A percentile compares a stretch with the other conserved stretches of the same genome.
These are phyloP conservation scores for Camponotus vicinus DNA, from an alignment of 1,140 invertebrate species.

Conservation along the genomic window DNA sequence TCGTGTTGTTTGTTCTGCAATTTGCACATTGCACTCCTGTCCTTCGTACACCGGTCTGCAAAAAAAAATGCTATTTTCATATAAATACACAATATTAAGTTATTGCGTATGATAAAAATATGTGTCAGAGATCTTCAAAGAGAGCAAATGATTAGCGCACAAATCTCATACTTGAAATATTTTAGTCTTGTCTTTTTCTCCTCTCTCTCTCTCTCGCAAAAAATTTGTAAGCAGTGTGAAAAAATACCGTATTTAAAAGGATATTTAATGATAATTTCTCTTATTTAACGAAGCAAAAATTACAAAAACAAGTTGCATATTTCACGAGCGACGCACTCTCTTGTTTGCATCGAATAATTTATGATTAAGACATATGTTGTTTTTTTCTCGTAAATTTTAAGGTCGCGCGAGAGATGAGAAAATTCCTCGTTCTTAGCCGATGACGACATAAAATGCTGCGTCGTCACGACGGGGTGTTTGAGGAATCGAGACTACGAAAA, in stretches of 20 bases:
- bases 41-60: slow-evolving; percentile 90
- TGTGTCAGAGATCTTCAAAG: not conserved
- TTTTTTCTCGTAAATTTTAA: not conserved
- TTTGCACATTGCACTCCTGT: slow-evolving; percentile 95
- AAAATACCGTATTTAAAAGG: not conserved
- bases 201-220: too few species aligned
- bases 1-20: slow-evolving; percentile 94
- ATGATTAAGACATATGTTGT: not conserved
- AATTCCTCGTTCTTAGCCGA: not conserved
- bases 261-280: not conserved
- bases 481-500: slow-evolving; percentile 76
- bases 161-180: not conserved
- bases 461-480: slow-evolving; percentile 59
- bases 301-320: not conserved
- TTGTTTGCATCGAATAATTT: not conserved
- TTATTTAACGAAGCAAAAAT: not conserved
- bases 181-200: not conserved
- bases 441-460: slow-evolving; percentile 31
- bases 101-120: not conserved
- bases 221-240: not conserved
- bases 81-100: not conserved
- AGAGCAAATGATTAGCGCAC: too few species aligned
- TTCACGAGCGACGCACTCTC: not conserved
- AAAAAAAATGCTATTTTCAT: slow-evolving; percentile 42
- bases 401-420: not conserved